Evolutionary conservation across 1,140 invertebrate species (phyloP).

Genomic region (Drosophila erecta): DNA sequence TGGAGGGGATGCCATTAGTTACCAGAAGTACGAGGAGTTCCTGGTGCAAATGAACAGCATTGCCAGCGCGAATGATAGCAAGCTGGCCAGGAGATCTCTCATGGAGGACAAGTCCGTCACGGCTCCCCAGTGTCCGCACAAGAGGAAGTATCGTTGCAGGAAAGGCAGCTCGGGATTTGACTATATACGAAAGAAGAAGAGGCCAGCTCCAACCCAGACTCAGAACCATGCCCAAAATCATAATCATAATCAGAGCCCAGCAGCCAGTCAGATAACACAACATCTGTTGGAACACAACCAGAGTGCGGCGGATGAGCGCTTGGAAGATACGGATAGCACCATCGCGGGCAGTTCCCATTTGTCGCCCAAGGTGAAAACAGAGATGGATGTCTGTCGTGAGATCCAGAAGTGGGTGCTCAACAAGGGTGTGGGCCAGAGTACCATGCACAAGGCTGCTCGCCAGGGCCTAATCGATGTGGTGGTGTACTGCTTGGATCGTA

Average conservation of each 20-base stretch:
- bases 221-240: slow-evolving; percentile 9
- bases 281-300: slow-evolving; percentile 17
- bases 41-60: slow-evolving; percentile 82
- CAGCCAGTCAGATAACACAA: slow-evolving; percentile 7
- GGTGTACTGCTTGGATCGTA: slow-evolving; percentile 94
- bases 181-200: slow-evolving; percentile 94
- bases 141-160: slow-evolving; percentile 84
- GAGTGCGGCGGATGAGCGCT: slow-evolving; percentile 49
- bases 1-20: slow-evolving; percentile 59
- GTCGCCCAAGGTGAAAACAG: slow-evolving; percentile 79
- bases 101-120: slow-evolving; percentile 19
- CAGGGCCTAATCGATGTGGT: slow-evolving; percentile 96
- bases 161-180: slow-evolving; percentile 92
- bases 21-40: slow-evolving; percentile 81
- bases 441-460: slow-evolving; percentile 94
- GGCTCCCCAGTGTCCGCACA: slow-evolving; percentile 80
- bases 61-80: slow-evolving; percentile 85
- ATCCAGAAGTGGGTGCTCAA: slow-evolving; percentile 96
- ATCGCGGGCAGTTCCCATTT: slow-evolving; percentile 65
- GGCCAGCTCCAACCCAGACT: slow-evolving; percentile 75
- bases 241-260: neutral
- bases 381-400: slow-evolving; percentile 92
- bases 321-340: slow-evolving; percentile 72
- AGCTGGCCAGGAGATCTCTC: slow-evolving; percentile 56
- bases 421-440: slow-evolving; percentile 96